Base-by-base conservation (phyloP, 2,113 vertebrate genomes). In the Saguinus imperator region DNA sequence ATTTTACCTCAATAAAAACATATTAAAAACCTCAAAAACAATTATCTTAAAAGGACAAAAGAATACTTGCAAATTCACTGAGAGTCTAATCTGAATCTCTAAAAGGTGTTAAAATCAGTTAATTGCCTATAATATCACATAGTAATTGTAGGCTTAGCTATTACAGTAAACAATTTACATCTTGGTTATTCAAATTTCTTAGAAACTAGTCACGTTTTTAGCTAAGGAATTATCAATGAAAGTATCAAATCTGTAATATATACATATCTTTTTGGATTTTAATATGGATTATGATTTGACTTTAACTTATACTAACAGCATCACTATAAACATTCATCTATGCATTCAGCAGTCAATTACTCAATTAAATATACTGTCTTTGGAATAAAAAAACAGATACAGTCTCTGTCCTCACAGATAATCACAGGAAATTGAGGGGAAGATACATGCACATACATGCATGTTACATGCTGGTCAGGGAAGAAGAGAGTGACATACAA, bases 291-390 rank as follows among this genome's bases (percentile, higher is more conserved):
- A 29, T 43, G 68, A 96, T 77, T 88, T 11, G n/a, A 82, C 13
- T 96, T 82, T 89, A 96, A 93, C 66, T 84, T 85, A 94, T 17
- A 82, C 18, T 95, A 45, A 89, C 35, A 68, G 23, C 18, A 76
- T 45, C 35, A 85, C 57, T 55, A 89, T 32, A 93, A 88, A 92
- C 23, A 94, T 25, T 61, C 20, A 80, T 58, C 55, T 14, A 17
- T 35, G 25, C 3, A 64, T 18, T 86, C 32, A 89, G 82, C 50
- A 13, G 21, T 6, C n/a, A 79, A 76, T 68, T 61, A 73, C 32
- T 96, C 16, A 58, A 95, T 52, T 52, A 52, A 79, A 66, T 10
- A 92, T 7, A 88, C 68, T 35, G 16, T 64, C 45, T 77, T 55
- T 61, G 32, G 45, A 83, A 94, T 83, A 27, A 90, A 97, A 97